Evolutionary conservation across 2,888 invertebrate genomes (phyloP).

Genomic region (Lacanobia wlatinum): DNA sequence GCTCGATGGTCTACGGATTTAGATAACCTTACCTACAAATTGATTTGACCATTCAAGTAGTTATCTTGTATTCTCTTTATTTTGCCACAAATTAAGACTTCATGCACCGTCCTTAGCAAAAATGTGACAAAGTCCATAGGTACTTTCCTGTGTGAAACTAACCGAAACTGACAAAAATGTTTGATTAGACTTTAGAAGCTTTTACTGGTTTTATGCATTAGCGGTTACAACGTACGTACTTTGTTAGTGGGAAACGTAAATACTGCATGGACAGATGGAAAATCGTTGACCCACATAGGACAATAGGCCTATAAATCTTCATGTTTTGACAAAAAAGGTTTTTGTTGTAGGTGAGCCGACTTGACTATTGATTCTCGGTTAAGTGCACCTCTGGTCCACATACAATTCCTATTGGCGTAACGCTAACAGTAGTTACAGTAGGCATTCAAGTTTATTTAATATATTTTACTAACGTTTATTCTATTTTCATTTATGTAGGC

Average conservation of each 20-base stretch:
- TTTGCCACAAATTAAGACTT: neutral
- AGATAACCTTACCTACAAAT: neutral
- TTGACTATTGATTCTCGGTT: slow-evolving; percentile 69
- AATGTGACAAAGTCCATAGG: slow-evolving; percentile 26
- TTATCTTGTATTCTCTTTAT: neutral
- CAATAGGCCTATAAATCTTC: slow-evolving; percentile 86
- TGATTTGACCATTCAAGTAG: neutral
- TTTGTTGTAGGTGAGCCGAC: slow-evolving; percentile 70
- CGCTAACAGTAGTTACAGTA: slow-evolving; percentile 43
- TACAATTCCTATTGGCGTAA: slow-evolving; percentile 53
- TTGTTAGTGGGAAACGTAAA: slow-evolving; percentile 77
- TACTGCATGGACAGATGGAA: slow-evolving; percentile 75
- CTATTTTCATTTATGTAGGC: slow-evolving; percentile 28
- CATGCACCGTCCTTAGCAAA: slow-evolving; percentile 6
- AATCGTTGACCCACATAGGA: slow-evolving; percentile 84
- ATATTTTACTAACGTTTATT: slow-evolving; percentile 44
- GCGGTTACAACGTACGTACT: slow-evolving; percentile 71
- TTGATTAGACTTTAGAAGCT: slow-evolving; percentile 56
- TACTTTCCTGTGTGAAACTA: slow-evolving; percentile 45
- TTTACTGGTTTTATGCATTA: slow-evolving; percentile 73
- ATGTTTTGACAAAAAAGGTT: slow-evolving; percentile 81
- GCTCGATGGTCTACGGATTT: neutral
- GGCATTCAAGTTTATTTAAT: slow-evolving; percentile 56
- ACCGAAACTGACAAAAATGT: slow-evolving; percentile 42
- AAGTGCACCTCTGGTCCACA: slow-evolving; percentile 55